Conservation (phyloP, 2,797 vertebrate genomes). For the Lagorchestes hirsutus region DNA sequence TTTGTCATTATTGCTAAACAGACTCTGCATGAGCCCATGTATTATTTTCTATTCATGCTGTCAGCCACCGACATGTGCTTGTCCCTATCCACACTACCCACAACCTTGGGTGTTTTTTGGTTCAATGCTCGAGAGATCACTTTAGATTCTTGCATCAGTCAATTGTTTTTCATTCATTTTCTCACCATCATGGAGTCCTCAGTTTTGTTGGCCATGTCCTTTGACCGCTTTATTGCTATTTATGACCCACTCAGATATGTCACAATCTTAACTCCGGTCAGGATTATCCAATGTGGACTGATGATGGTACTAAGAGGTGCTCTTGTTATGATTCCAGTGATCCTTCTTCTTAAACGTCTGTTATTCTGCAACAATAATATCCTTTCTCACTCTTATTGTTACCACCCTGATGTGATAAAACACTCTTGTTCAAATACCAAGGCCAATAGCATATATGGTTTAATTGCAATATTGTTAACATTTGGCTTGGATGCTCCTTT, state of each 20-base stretch:
- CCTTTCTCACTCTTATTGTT: conserved; percentile 85
- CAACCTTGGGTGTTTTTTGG: conserved; percentile 73
- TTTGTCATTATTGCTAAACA: conserved; percentile 64
- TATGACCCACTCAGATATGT: conserved; percentile 69
- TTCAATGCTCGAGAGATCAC: conserved; percentile 73
- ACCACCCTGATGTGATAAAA: conserved; percentile 83
- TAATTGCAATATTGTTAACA: conserved; percentile 76
- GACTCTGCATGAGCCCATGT: conserved; percentile 76
- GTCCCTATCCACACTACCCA: conserved; percentile 72
- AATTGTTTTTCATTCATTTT: conserved; percentile 72
- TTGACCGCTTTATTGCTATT: conserved; percentile 75
- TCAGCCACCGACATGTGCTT: conserved; percentile 73
- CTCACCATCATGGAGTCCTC: conserved; percentile 77
- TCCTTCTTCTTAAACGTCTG: conserved; percentile 74
- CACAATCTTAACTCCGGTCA: conserved; percentile 69
- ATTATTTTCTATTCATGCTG: conserved; percentile 74
- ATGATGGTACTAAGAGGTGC: conserved; percentile 60
- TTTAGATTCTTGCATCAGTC: conserved; percentile 73
- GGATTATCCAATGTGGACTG: conserved; percentile 67
- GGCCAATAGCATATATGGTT: conserved; percentile 76
- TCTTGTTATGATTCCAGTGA: conserved; percentile 64
- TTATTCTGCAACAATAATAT: conserved; percentile 70
- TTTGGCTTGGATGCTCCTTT: conserved; percentile 71
- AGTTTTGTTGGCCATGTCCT: conserved; percentile 76
- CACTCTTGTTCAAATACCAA: conserved; percentile 84